A percentile compares a stretch with the other conserved stretches of the same genome.
These are phyloP conservation scores for Coremacera marginata DNA, from an alignment of 2,888 invertebrate genomes.

Conservation along the genomic window DNA sequence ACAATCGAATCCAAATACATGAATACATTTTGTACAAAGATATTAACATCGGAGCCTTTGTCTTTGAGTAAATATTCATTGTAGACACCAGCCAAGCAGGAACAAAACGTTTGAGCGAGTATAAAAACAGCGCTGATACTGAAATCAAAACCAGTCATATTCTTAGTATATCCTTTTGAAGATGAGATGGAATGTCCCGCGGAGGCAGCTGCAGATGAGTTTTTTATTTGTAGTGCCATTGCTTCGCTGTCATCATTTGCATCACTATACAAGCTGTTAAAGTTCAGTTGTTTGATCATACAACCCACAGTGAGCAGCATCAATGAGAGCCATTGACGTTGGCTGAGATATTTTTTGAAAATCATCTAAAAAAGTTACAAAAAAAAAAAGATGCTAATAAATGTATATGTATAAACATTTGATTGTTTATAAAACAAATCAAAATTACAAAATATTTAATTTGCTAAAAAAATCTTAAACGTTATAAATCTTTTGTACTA, in stretches of 20 bases:
- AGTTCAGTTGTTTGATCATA: constrained; percentile 87
- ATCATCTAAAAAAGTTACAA: constrained; percentile 74
- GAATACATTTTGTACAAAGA: constrained; percentile 93
- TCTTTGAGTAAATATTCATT: constrained; percentile 94
- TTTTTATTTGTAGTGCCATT: constrained; percentile 48
- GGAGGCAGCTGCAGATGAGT: neutral
- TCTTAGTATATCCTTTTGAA: constrained; percentile 52
- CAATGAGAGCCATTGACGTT: constrained; percentile 91
- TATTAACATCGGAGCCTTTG: constrained; percentile 84
- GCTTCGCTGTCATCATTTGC: constrained; percentile 54
- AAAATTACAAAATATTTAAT: too few species aligned
- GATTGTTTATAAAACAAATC: too few species aligned
- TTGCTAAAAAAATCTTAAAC: too few species aligned
- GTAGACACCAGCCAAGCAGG: constrained; percentile 95
- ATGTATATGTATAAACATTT: too few species aligned
- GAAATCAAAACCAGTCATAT: constrained; percentile 69
- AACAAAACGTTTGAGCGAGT: constrained; percentile 86
- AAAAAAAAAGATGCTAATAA: neutral
- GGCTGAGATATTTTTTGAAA: constrained; percentile 84
- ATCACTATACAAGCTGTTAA: constrained; percentile 59
- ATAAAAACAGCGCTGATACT: constrained; percentile 77
- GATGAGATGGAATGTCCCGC: neutral
- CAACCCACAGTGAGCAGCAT: constrained; percentile 88
- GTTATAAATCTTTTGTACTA: too few species aligned
- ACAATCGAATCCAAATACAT: constrained; percentile 95